Evolutionary conservation across 1,140 invertebrate genomes (phyloP).

Genomic region (Euura lappo): DNA sequence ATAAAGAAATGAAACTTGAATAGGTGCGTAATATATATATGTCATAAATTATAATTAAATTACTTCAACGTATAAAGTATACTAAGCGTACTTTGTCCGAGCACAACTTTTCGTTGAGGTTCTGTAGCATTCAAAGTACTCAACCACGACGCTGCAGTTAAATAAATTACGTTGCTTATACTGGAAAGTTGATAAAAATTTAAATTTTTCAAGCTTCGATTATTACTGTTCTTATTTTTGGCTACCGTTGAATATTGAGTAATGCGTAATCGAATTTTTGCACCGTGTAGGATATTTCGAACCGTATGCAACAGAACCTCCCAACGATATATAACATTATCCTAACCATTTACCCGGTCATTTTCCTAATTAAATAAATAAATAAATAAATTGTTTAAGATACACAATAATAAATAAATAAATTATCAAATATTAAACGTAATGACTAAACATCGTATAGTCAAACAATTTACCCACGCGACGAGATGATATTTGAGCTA

Average conservation of each 20-base stretch:
- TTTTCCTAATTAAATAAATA: not conserved
- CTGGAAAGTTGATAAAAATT: too few relatives aligned
- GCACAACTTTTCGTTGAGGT: conserved; percentile 1
- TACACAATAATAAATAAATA: not conserved
- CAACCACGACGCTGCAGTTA: not conserved
- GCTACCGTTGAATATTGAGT: not conserved
- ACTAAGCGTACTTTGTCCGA: conserved; percentile 2
- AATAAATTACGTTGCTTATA: not conserved
- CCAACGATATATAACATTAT: conserved; percentile 1
- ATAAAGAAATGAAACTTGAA: not conserved
- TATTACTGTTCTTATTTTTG: too few relatives aligned
- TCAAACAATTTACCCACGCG: not conserved
- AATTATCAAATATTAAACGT: not conserved
- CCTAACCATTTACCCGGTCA: conserved; percentile 6
- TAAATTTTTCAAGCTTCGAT: too few relatives aligned
- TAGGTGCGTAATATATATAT: not conserved
- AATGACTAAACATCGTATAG: not conserved
- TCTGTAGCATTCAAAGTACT: not conserved
- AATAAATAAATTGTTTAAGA: not conserved
- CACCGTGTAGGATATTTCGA: not conserved
- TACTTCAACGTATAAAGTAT: not conserved
- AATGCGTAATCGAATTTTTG: not conserved
- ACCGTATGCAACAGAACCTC: conserved; percentile 4
- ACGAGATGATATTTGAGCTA: conserved; percentile 5
- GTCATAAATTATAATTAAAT: not conserved